Evolutionary conservation across 2,888 invertebrate species (phyloP).

Genomic region (Ernsta delagoae): DNA sequence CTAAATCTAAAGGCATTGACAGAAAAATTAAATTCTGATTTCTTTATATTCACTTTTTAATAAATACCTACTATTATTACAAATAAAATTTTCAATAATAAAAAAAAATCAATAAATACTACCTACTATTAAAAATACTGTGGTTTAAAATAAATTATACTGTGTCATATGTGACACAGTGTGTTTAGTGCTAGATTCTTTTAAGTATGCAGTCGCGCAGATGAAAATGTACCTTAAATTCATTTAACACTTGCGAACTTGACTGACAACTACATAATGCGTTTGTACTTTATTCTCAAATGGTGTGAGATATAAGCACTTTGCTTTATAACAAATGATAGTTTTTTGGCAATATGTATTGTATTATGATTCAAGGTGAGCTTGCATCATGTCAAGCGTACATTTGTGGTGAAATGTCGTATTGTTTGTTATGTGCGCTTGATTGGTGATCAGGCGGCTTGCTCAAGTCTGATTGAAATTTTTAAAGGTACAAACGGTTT

Average conservation of each 20-base stretch:
- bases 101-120: no score
- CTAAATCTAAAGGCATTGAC: no score
- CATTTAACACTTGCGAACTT: slow-evolving; percentile 1
- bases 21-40: no score
- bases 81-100: no score
- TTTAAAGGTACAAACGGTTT: no score
- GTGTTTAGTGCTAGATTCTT: no score
- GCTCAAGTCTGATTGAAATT: background rate
- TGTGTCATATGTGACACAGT: no score
- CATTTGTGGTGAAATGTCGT: slow-evolving; percentile 45
- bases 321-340: slow-evolving; percentile 17
- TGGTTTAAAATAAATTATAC: no score
- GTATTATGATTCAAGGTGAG: slow-evolving; percentile 48
- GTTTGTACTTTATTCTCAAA: slow-evolving; percentile 22
- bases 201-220: background rate
- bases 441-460: background rate
- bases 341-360: slow-evolving; percentile 42
- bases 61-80: no score
- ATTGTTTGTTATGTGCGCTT: slow-evolving; percentile 35
- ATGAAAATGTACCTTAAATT: background rate
- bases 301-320: slow-evolving; percentile 8
- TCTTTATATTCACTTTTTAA: no score
- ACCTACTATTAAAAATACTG: no score
- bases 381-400: slow-evolving; percentile 45
- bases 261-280: slow-evolving; percentile 31